Base-by-base conservation (phyloP, 2,888 invertebrate genomes). In the Drosophila yooni region DNA sequence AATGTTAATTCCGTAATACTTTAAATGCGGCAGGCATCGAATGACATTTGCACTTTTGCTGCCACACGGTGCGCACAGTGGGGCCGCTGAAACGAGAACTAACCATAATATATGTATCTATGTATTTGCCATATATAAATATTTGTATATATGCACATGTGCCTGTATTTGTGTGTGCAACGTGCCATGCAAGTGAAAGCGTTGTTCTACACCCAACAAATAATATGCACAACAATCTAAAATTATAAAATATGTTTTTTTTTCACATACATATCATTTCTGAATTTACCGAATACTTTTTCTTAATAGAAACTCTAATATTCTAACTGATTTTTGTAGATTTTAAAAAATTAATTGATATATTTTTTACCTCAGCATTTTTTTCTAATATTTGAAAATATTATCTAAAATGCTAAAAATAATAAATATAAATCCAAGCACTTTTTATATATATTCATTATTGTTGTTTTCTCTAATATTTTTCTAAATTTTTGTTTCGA, bases 1-100 rank as follows among this genome's bases (percentile, higher is more conserved):
- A 90, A 87, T 83, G 83, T 83, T 82, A 89, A 90, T 88, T 82
- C 85, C 83, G 83, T 83, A 82, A 86, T 89, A 88, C 89, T 89
- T 82, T 88, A 85, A 88, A 90, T 86, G 90, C 88, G 81, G 80
- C 83, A 77, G 88, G 89, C 90, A 91, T 86, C 83, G 90, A 91
- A 88, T 91, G 91, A 91, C 91, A 88, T 88, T 91, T 91, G 89
- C 90, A 86, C 83, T 86, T 91, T 91, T 88, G 83, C 81, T 76
- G 76, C 78, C 86, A 78, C 84, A 87, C 84, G 74, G 87, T 80
- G 74, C 65, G 79, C 79, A 84, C 88, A 88, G 89, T 86, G 88
- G 85, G 76, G 70, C 79, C 75, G 74, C 51, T 65, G 69, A 57
- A 79, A 71, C 75, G 74, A 79, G 81, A 76, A 60, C 81, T 58